A percentile compares a stretch with the other conserved stretches of the same genome.
These are phyloP conservation scores for Entosphenus tridentatus DNA, from an alignment of 2,113 vertebrate species.

Conservation along the genomic window DNA sequence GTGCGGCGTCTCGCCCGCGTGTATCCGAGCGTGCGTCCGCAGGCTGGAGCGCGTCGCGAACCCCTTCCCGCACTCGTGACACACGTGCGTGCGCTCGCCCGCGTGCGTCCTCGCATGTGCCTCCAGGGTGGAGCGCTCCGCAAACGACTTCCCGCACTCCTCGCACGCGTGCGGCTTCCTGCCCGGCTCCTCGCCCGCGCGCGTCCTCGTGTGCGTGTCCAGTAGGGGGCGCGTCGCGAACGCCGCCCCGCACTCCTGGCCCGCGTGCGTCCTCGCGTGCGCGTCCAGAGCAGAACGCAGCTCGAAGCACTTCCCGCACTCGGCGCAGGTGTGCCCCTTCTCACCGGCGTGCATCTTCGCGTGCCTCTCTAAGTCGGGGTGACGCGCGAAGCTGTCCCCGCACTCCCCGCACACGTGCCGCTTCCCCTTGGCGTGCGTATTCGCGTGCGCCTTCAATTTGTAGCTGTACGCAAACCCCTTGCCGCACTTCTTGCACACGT, in stretches of 20 bases:
- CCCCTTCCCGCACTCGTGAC: conserved; percentile 14
- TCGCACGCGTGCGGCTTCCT: not conserved
- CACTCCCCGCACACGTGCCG: conserved; percentile 20
- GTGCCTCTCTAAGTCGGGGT: conserved; percentile 22
- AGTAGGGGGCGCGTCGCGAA: not conserved
- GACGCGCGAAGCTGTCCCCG: conserved; percentile 22
- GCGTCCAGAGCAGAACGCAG: not conserved
- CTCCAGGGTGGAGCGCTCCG: not conserved
- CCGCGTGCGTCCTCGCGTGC: not conserved
- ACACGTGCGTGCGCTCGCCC: conserved; percentile 14
- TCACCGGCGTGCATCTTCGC: conserved; percentile 18
- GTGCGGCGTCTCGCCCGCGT: conserved; percentile 9
- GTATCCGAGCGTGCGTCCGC: conserved; percentile 10
- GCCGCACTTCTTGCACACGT: conserved; percentile 2
- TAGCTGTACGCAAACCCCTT: not conserved
- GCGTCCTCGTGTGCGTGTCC: not conserved
- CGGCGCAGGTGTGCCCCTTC: not conserved
- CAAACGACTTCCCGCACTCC: not conserved
- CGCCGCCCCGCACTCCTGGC: not conserved
- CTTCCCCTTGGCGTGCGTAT: conserved; percentile 13
- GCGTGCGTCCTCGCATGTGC: not conserved
- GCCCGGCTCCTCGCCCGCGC: not conserved
- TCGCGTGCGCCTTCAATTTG: conserved; percentile 1
- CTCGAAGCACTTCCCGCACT: not conserved
- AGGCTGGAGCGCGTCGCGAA: conserved; percentile 14